Percentiles rank a stretch among this genome's conserved stretches.
Conservation (phyloP, 2,113 vertebrate species). For the Etheostoma spectabile region DNA sequence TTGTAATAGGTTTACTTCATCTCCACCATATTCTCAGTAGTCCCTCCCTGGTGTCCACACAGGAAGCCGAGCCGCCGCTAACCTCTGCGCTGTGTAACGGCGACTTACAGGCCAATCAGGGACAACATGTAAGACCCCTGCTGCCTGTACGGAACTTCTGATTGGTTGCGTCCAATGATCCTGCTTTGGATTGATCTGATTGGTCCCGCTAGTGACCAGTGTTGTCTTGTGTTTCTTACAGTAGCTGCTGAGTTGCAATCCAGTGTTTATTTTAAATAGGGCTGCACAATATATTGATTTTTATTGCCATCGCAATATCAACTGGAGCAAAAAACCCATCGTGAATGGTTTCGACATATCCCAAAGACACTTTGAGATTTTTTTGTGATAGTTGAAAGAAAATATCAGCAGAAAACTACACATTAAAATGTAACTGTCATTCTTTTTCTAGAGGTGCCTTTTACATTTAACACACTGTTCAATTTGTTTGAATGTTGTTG, state of each 20-base stretch:
- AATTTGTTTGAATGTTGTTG: no score
- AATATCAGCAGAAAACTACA: no score
- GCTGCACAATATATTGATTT: no score
- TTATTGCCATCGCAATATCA: no score
- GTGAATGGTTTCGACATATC: no score
- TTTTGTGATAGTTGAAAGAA: no score
- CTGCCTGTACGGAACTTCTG: conserved; percentile 42
- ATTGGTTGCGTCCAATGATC: conserved; percentile 31
- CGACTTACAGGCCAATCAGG: conserved; percentile 67
- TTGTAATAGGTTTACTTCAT: not conserved
- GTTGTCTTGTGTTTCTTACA: conserved; percentile 8
- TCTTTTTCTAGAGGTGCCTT: no score
- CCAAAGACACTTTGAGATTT: no score
- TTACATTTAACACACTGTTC: no score
- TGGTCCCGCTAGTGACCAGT: not conserved
- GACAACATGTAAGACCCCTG: conserved; percentile 80
- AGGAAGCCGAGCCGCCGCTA: conserved; percentile 68
- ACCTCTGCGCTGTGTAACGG: conserved; percentile 58
- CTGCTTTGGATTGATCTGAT: not conserved
- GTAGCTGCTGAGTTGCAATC: conserved; percentile 3
- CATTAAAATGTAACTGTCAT: no score
- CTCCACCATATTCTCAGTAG: conserved; percentile 7
- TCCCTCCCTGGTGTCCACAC: conserved; percentile 74
- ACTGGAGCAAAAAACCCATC: no score
- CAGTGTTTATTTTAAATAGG: conserved; percentile 1